Evolutionary conservation across 2,113 vertebrate species (phyloP), one percentile per base, ranked within the genome.

Genomic region (Nibea albiflora): DNA sequence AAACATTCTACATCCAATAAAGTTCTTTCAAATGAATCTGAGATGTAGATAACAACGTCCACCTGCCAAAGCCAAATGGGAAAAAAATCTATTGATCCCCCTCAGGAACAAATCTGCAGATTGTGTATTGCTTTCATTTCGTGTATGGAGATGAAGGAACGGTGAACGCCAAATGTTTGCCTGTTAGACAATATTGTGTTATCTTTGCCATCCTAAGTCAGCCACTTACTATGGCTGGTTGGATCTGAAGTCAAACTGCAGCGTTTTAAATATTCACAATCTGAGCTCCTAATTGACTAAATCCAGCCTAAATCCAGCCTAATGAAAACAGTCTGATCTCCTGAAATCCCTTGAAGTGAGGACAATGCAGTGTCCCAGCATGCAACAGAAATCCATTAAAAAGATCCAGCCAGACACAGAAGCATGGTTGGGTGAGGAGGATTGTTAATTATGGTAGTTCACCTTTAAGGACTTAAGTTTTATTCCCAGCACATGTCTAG

Each of bases 281-380:
- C 20, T 26, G 28, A 52, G 11, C 53, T 54, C 20, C 39, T 63
- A 42, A 74, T 4, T 65, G 57, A 71, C 57, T 46, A 57, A 63
- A 80, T 70, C 20, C 56, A 20, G 17, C 54, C n/a, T 73, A 62
- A 81, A 73, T 78, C 31, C 46, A 61, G 31, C 22, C 20, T 31
- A 78, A 63, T 54, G 19, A 73, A 65, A 72, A 35, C 20, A 3
- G 78, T 26, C 53, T 60, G 70, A 66, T 73, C 44, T 65, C 2
- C 39, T 67, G 28, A 67, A 67, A 60, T 52, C 44, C 31, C 35
- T 47, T 20, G 3, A 70, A 46, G 31, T 69, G 62, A 63, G 50
- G 0, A 24, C 1, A 17, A 60, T 15, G 39, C 53, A 39, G n/a
- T 35, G 50, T 76, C 79, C 75, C 11, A 20, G 2, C 22, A 39